A percentile compares a stretch with the other conserved stretches of the same genome.
Conservation (phyloP, 2,797 vertebrate genomes). For the Pantherophis alleghaniensis region DNA sequence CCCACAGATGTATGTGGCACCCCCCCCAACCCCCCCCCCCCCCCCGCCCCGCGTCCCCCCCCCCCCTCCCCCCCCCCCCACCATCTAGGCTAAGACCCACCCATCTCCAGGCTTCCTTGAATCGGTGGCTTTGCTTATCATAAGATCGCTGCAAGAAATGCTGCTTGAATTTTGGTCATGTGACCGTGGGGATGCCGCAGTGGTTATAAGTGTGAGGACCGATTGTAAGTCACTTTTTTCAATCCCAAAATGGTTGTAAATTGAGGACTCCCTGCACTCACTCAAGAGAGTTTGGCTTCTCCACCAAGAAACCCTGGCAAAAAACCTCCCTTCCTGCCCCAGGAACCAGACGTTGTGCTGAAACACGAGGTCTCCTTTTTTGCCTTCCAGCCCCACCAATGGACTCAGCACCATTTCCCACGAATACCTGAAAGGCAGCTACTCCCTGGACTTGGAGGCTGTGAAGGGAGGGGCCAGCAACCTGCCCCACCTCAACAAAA, state of each 20-base stretch:
- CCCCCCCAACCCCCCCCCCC: neutral
- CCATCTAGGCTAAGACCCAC: neutral
- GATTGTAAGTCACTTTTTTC: neutral
- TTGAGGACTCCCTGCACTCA: neutral
- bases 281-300: too few relatives aligned
- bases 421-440: slow-evolving; percentile 94
- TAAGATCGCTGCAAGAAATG: too few relatives aligned
- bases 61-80: neutral
- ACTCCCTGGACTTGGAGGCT: slow-evolving; percentile 90
- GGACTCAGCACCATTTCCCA: slow-evolving; percentile 90
- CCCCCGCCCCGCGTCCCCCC: too few relatives aligned
- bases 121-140: too few relatives aligned
- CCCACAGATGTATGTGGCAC: too few relatives aligned
- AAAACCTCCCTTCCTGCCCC: rapidly evolving
- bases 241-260: too few relatives aligned
- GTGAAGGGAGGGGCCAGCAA: slow-evolving; percentile 86
- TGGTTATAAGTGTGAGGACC: neutral
- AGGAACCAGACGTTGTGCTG: too few relatives aligned
- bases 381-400: slow-evolving; percentile 75
- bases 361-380: neutral
- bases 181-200: too few relatives aligned
- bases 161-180: neutral
- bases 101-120: neutral
- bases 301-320: neutral
- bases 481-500: slow-evolving; percentile 92